Conservation (phyloP, 2,113 vertebrate genomes). For the Alouatta palliata region DNA sequence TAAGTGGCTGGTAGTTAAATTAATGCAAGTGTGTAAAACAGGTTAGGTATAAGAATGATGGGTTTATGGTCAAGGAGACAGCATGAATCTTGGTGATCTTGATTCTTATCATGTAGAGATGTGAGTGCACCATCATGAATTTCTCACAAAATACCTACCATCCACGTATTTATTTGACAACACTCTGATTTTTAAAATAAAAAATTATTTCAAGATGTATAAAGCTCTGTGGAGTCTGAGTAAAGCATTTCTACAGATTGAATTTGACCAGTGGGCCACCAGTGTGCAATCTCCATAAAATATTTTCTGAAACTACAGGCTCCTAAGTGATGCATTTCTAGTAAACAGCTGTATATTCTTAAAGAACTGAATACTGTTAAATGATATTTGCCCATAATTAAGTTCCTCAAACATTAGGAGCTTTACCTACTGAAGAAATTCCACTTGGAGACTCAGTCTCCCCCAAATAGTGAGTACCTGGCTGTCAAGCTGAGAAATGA, state of each 20-base stretch:
- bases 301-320: neutral
- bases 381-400: neutral
- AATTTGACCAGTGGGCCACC: neutral
- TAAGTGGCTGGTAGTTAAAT: neutral
- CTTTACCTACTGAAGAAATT: neutral
- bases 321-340: neutral
- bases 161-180: neutral
- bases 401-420: neutral
- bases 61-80: neutral
- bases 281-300: neutral
- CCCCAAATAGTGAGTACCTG: rapidly evolving
- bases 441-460: neutral
- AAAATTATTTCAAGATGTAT: neutral
- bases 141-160: neutral
- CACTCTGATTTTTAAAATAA: neutral
- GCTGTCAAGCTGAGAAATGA: neutral
- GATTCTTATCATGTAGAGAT: neutral
- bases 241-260: neutral
- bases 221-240: neutral
- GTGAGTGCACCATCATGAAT: neutral
- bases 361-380: neutral
- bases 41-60: neutral
- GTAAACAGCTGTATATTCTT: neutral
- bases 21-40: neutral
- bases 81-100: neutral